Evolutionary conservation across 2,888 invertebrate species (phyloP).

Genomic region (Ectobius pallidus): DNA sequence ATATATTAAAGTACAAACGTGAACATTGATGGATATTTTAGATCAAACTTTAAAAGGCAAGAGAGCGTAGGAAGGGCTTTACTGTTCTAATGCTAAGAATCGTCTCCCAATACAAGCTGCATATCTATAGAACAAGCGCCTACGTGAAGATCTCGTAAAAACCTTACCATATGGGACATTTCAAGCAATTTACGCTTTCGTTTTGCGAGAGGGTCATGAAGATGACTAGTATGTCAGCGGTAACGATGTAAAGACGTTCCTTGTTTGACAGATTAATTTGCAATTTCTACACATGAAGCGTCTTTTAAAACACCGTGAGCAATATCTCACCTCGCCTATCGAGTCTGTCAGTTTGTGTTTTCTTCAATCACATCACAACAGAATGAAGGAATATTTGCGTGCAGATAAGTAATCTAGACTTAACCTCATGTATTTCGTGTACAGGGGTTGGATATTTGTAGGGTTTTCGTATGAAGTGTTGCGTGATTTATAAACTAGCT

Average conservation of each 20-base stretch:
- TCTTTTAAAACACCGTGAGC: too few species aligned
- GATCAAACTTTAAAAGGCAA: not conserved
- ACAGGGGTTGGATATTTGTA: too few species aligned
- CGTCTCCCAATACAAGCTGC: not conserved
- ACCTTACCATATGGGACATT: not conserved
- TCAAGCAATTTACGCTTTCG: not conserved
- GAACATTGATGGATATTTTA: not conserved
- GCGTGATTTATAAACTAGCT: too few species aligned
- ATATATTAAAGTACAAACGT: not conserved
- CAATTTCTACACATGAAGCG: not conserved
- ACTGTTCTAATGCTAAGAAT: not conserved
- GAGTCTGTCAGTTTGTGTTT: too few species aligned
- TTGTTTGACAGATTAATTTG: not conserved
- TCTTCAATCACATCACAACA: too few species aligned
- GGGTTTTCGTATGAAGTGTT: too few species aligned
- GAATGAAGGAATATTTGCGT: too few species aligned
- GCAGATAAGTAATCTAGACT: too few species aligned
- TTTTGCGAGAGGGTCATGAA: not conserved
- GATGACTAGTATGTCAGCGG: not conserved
- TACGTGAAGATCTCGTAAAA: not conserved
- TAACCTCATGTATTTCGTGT: too few species aligned
- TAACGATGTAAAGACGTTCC: not conserved
- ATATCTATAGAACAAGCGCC: not conserved
- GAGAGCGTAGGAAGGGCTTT: not conserved
- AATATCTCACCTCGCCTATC: too few species aligned